Evolutionary conservation across 1,140 invertebrate genomes (phyloP), one percentile per base, ranked within the genome.

Genomic region (Anadara kagoshimensis): DNA sequence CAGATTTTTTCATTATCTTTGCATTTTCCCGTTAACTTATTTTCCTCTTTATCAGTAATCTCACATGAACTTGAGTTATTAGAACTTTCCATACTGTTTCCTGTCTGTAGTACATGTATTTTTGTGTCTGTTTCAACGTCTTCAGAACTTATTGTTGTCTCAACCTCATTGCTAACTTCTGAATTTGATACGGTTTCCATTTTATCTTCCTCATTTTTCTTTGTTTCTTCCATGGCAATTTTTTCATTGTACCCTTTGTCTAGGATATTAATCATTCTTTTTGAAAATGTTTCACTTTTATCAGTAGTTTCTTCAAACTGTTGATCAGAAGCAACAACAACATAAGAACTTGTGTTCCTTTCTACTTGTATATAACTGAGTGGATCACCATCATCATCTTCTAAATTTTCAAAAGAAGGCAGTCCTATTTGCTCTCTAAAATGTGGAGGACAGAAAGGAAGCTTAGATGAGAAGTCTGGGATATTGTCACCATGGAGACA

Each of bases 361-460:
- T 59, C 62, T 66, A 47, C 65, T 56, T 20, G 51, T 43, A 22
- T 20, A 4, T 12, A 44, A 66, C 18, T 51, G 45, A 18, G 7
- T 36, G 29, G 29, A 36, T 36, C 7, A 36, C 29, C 68, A 57
- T 62, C 63, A 44, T 67, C 68, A 62, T 18, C 16, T 54, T 54
- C 8, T 41, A 16, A 8, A 43, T 36, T 36, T 36, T 36, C 41
- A 65, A 76, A 76, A n/a, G 58, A 24, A 20, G 73, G 64, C 29
- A 75, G 49, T 14, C 63, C 72, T 24, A 77, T 26, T 16, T 51
- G 54, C 41, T 63, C 61, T 64, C 63, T 67, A 44, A 83, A 64
- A 41, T 24, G 4, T 56, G 71, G 72, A 45, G 80, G 82, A 76
- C 74, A 76, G 62, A 84, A 84, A 1, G 82, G 82, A 43, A 84